These are phyloP conservation scores for Scomber japonicus DNA, from an alignment of 2,113 vertebrate genomes.

Conservation along the genomic window DNA sequence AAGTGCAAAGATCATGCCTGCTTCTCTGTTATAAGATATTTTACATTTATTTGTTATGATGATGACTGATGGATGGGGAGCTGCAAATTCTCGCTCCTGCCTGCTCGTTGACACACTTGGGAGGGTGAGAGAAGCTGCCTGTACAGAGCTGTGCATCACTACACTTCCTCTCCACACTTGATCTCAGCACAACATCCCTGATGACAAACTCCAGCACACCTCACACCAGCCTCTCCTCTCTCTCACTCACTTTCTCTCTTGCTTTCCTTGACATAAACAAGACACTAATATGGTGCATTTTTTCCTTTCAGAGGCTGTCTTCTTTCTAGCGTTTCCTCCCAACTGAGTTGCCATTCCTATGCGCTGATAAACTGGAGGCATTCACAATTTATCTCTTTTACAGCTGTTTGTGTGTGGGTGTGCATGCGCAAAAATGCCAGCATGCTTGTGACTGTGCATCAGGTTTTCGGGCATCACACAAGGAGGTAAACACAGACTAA, in stretches of 20 bases:
- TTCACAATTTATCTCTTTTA: slow-evolving; percentile 51
- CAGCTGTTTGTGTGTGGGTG: slow-evolving; percentile 39
- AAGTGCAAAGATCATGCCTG: background rate
- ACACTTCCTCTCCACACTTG: slow-evolving; percentile 36
- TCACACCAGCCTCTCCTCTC: slow-evolving; percentile 37
- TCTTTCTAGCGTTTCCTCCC: slow-evolving; percentile 57
- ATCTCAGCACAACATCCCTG: slow-evolving; percentile 53
- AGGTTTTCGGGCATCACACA: slow-evolving; percentile 49
- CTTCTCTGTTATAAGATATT: background rate
- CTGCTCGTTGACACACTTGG: slow-evolving; percentile 32
- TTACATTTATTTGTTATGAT: slow-evolving; percentile 25
- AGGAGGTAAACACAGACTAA: slow-evolving; percentile 78
- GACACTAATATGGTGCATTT: slow-evolving; percentile 40
- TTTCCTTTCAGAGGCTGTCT: slow-evolving; percentile 46
- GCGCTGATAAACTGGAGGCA: slow-evolving; percentile 51
- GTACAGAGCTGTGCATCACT: slow-evolving; percentile 52
- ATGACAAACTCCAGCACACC: slow-evolving; percentile 55
- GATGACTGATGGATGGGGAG: slow-evolving; percentile 24
- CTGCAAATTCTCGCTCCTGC: slow-evolving; percentile 11
- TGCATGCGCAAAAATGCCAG: background rate
- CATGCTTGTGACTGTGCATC: slow-evolving; percentile 35
- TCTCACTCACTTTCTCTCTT: slow-evolving; percentile 31
- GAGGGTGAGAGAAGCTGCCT: slow-evolving; percentile 44
- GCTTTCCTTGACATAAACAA: slow-evolving; percentile 54
- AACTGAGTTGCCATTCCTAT: slow-evolving; percentile 48